Percentiles rank a stretch among this genome's conserved stretches.
Conservation (phyloP, 2,888 invertebrate species). For the Orchesella flavescens region DNA sequence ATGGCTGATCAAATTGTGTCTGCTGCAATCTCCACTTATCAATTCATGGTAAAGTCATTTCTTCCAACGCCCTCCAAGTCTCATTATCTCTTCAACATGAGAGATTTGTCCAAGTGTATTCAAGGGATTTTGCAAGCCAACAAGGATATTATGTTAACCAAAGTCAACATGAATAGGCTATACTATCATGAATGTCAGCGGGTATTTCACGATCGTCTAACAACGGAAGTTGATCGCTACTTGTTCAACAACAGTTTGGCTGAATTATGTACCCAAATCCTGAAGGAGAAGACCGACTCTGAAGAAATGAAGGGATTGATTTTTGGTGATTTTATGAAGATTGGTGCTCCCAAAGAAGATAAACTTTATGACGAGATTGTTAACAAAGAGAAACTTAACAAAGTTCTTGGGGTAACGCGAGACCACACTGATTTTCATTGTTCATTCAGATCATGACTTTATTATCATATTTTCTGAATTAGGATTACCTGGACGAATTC, state of each 20-base stretch:
- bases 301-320: conserved; percentile 79
- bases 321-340: conserved; percentile 89
- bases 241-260: conserved; percentile 85
- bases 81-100: conserved; percentile 93
- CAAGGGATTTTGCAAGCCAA: conserved; percentile 92
- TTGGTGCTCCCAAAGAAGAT: conserved; percentile 82
- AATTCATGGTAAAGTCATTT: conserved; percentile 84
- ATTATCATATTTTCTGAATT: conserved; percentile 65
- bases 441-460: no score
- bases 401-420: conserved; percentile 82
- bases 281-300: conserved; percentile 79
- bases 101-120: conserved; percentile 91
- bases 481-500: conserved; percentile 90
- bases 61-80: conserved; percentile 93
- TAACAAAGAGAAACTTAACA: conserved; percentile 82
- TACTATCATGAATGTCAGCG: conserved; percentile 94
- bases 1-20: conserved; percentile 84
- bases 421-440: no score
- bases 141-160: conserved; percentile 61
- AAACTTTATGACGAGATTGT: conserved; percentile 87
- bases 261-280: conserved; percentile 80
- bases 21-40: conserved; percentile 89
- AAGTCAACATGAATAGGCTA: conserved; percentile 77
- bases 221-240: conserved; percentile 86
- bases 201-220: conserved; percentile 92